These are phyloP conservation scores for Pseudocheirus occidentalis DNA, from an alignment of 2,797 vertebrate species.

Conservation along the genomic window DNA sequence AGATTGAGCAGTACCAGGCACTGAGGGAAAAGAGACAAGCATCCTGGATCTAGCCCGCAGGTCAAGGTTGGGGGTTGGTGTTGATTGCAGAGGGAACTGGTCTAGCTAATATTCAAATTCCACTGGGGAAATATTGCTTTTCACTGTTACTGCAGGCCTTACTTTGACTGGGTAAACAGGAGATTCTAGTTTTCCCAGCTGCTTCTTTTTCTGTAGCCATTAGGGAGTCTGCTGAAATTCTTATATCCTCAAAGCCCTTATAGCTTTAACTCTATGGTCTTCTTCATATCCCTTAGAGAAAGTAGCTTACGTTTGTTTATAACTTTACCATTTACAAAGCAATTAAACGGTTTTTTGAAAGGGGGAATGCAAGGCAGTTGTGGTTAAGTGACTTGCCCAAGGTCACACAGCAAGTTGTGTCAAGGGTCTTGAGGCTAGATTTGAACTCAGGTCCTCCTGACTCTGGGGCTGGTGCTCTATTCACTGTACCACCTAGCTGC, in stretches of 20 bases:
- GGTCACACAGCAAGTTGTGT: no score
- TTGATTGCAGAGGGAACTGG: background rate
- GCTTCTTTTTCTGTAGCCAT: background rate
- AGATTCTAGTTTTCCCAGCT: background rate
- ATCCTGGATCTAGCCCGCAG: background rate
- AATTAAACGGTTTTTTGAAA: no score
- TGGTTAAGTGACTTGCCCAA: no score
- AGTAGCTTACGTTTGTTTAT: background rate
- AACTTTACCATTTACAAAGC: background rate
- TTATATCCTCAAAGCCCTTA: background rate
- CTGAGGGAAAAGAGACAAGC: background rate
- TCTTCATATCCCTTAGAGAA: background rate
- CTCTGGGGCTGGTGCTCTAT: no score
- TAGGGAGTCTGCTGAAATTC: background rate
- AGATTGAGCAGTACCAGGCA: background rate
- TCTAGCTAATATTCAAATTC: background rate
- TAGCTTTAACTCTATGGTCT: background rate
- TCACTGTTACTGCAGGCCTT: background rate
- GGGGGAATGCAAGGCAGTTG: no score
- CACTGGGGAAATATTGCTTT: background rate
- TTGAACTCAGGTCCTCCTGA: no score
- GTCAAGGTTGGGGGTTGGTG: background rate
- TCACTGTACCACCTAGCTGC: no score
- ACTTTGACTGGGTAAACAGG: background rate
- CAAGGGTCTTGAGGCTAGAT: no score